Conservation (phyloP, 1,140 invertebrate genomes). For the Lepeophtheirus salmonis region DNA sequence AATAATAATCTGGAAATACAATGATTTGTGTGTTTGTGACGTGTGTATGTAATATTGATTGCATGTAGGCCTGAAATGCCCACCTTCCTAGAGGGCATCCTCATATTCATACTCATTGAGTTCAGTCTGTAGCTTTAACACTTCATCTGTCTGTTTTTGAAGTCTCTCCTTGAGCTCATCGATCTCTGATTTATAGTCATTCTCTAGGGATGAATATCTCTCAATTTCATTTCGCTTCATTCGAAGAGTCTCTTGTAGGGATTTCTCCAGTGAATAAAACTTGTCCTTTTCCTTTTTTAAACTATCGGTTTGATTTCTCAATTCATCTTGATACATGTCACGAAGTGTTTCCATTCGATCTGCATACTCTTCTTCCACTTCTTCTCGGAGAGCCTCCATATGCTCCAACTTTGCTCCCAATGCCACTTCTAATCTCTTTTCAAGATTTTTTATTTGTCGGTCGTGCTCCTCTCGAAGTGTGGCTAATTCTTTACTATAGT, state of each 20-base stretch:
- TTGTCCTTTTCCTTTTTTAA: conserved; percentile 3
- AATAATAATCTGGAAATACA: too few relatives aligned
- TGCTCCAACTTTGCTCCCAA: conserved; percentile 16
- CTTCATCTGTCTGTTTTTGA: conserved; percentile 16
- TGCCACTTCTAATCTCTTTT: conserved; percentile 9
- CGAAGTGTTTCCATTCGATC: conserved; percentile 13
- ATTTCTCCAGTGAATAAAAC: conserved; percentile 4
- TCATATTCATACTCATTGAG: conserved; percentile 17
- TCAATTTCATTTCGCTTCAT: conserved; percentile 12
- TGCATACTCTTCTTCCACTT: conserved; percentile 18
- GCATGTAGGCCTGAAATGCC: too few relatives aligned
- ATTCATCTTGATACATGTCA: conserved; percentile 15
- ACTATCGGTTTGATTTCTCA: not conserved
- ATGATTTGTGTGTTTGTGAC: too few relatives aligned
- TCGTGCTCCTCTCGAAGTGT: conserved; percentile 15
- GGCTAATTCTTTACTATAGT: conserved; percentile 6
- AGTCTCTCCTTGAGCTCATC: conserved; percentile 8
- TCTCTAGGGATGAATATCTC: not conserved
- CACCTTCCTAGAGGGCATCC: conserved; percentile 9
- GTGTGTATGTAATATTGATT: too few relatives aligned
- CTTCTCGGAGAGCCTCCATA: conserved; percentile 15
- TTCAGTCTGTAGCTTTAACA: conserved; percentile 4
- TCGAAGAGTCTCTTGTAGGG: conserved; percentile 12
- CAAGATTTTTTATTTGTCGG: conserved; percentile 7
- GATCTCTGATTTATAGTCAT: conserved; percentile 1